Conservation (phyloP, 2,797 vertebrate species). For the Tangara arthus region DNA sequence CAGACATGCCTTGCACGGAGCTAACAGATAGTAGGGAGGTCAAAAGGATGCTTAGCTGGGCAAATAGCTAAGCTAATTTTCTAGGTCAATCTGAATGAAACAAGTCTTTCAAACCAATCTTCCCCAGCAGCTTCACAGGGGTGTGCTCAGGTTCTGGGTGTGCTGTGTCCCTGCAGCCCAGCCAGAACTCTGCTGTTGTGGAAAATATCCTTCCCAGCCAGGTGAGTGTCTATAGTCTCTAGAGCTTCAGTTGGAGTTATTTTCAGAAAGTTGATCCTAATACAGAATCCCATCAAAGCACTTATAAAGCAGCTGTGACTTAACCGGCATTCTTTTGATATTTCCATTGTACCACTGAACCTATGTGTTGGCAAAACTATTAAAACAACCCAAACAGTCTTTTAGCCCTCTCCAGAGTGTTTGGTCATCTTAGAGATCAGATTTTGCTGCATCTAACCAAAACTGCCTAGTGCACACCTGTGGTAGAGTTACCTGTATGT, state of each 20-base stretch:
- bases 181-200: not conserved
- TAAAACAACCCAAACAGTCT: not conserved
- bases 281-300: not conserved
- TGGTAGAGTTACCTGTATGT: not conserved
- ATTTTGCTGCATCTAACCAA: not conserved
- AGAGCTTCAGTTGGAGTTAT: not conserved
- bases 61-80: constrained; percentile 2
- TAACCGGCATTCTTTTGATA: not conserved
- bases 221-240: not conserved
- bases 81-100: not conserved
- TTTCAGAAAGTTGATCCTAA: not conserved
- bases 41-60: not conserved
- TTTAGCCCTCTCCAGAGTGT: not conserved
- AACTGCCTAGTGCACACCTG: not conserved
- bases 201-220: not conserved
- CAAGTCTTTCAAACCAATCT: not conserved
- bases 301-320: not conserved
- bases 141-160: not conserved
- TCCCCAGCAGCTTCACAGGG: not conserved
- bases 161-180: not conserved
- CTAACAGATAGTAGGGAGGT: not conserved
- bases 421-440: not conserved
- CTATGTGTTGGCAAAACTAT: not conserved
- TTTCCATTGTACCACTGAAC: not conserved
- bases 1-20: not conserved